Evolutionary conservation across 2,888 invertebrate genomes (phyloP).

Genomic region (Calliopum simillimum): DNA sequence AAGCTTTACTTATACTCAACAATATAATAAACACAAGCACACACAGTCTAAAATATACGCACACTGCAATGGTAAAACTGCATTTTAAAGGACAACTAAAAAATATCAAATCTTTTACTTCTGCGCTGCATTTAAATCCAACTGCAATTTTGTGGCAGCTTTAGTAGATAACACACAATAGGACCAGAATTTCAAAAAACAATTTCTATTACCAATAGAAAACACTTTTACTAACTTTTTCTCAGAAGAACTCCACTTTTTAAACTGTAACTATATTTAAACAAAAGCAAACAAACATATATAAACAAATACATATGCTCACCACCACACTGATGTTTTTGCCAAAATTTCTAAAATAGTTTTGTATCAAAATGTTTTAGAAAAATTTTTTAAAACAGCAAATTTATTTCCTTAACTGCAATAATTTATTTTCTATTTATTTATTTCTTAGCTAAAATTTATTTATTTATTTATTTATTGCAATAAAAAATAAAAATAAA

Average conservation of each 20-base stretch:
- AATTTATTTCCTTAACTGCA: background rate
- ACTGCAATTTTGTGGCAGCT: too few relatives aligned
- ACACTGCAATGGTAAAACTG: too few relatives aligned
- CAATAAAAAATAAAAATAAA: slow-evolving; percentile 18
- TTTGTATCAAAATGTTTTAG: slow-evolving; percentile 64
- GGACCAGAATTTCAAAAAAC: too few relatives aligned
- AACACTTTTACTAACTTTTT: too few relatives aligned
- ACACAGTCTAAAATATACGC: background rate
- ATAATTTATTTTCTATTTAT: slow-evolving; percentile 23
- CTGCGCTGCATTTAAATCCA: too few relatives aligned
- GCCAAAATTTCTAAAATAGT: slow-evolving; percentile 56
- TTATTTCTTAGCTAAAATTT: slow-evolving; percentile 36
- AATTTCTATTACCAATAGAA: too few relatives aligned
- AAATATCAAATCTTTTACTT: too few relatives aligned
- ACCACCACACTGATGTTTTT: background rate
- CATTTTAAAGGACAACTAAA: too few relatives aligned
- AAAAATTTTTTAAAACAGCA: slow-evolving; percentile 30
- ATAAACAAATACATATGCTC: background rate
- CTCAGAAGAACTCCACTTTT: too few relatives aligned
- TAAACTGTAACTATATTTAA: background rate
- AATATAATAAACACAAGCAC: slow-evolving; percentile 12
- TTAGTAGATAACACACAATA: too few relatives aligned
- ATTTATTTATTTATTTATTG: slow-evolving; percentile 32
- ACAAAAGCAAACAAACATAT: background rate
- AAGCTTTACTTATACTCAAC: slow-evolving; percentile 15